Evolutionary conservation across 37 sponge, comb jelly and placozoan genomes (phyloP).

Genomic region (Tethya wilhelma): DNA sequence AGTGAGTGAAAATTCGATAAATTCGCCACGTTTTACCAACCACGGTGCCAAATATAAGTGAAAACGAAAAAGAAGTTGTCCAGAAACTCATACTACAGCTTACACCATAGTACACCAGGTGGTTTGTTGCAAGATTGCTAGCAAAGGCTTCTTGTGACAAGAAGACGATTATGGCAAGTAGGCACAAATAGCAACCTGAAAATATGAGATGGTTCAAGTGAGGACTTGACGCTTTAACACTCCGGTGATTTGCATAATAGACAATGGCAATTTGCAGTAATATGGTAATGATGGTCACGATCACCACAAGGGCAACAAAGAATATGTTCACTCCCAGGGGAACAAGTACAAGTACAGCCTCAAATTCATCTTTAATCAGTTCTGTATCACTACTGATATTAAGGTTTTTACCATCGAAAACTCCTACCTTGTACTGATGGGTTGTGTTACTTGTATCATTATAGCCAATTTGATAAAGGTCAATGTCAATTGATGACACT

Average conservation of each 20-base stretch:
- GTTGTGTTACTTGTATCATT: too few species aligned
- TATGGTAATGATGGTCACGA: background rate
- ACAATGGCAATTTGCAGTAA: conserved; percentile 8
- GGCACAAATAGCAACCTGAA: conserved; percentile 32
- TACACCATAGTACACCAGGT: background rate
- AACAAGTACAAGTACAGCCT: background rate
- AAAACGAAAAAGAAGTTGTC: background rate
- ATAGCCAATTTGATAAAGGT: too few species aligned
- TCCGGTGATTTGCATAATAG: background rate
- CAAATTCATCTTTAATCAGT: background rate
- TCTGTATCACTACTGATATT: background rate
- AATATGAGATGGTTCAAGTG: conserved; percentile 35
- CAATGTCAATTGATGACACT: too few species aligned
- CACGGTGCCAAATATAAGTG: conserved; percentile 29
- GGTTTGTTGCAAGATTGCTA: background rate
- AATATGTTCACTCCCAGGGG: background rate
- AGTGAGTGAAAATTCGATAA: conserved; percentile 19
- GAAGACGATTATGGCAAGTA: background rate
- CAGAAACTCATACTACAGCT: background rate
- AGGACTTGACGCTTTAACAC: conserved; percentile 39
- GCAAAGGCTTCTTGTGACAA: background rate
- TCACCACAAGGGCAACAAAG: background rate
- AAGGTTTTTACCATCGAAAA: background rate
- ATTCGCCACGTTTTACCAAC: conserved; percentile 12
- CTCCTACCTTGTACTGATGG: too few species aligned